Conservation (phyloP, 1,140 invertebrate genomes). For the Melitaea cinxia region DNA sequence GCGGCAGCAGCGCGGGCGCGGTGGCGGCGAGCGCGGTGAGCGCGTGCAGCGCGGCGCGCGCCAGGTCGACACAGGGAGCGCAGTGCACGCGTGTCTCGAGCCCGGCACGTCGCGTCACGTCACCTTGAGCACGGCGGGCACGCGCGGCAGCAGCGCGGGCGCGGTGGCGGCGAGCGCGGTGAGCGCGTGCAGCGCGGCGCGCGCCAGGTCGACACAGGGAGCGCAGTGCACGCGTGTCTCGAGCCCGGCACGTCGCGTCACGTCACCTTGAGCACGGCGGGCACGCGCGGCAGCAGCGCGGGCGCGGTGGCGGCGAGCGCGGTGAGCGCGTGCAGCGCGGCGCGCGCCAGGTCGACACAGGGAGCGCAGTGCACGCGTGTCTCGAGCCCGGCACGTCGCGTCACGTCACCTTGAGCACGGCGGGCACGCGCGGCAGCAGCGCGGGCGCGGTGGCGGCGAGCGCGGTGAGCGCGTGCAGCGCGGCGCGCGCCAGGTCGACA, state of each 20-base stretch:
- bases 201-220: neutral
- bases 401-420: slow-evolving; percentile 89
- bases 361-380: neutral
- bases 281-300: no score
- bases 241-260: neutral
- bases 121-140: no score
- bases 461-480: slow-evolving; percentile 97
- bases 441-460: slow-evolving; percentile 87
- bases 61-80: neutral
- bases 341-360: no score
- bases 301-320: no score
- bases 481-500: slow-evolving; percentile 94
- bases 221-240: neutral
- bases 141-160: no score
- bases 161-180: no score
- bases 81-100: neutral
- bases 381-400: neutral
- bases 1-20: neutral
- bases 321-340: no score
- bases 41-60: no score
- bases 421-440: slow-evolving; percentile 93
- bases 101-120: neutral
- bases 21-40: no score
- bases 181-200: no score
- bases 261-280: no score